Conservation (phyloP, 2,797 vertebrate genomes). For the Parauchenoglanis ngamensis region DNA sequence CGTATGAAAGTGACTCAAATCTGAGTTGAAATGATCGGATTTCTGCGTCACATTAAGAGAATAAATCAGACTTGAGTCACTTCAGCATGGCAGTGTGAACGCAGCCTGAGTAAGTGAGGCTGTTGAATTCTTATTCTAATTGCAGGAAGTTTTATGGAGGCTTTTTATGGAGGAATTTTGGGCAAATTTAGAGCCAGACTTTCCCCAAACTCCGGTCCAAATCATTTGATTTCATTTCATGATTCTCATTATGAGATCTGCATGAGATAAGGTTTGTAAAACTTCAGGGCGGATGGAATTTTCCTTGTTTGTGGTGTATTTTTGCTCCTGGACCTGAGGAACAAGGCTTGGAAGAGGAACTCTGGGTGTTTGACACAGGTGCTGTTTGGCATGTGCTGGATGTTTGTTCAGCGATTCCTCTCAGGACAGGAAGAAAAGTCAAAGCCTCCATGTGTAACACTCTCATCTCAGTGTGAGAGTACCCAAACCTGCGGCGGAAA, state of each 20-base stretch:
- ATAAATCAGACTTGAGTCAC: no score
- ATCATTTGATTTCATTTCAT: background rate
- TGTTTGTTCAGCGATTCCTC: conserved; percentile 9
- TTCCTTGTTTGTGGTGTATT: background rate
- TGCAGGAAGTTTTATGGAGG: background rate
- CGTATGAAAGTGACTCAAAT: no score
- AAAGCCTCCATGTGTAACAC: conserved; percentile 24
- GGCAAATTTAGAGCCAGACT: background rate
- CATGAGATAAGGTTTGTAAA: background rate
- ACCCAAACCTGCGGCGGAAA: conserved; percentile 24
- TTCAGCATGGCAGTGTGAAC: no score
- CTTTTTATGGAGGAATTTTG: background rate
- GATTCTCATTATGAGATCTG: background rate
- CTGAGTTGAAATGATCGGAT: no score
- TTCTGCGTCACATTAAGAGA: no score
- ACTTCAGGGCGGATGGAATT: background rate
- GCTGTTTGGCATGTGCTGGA: conserved; percentile 11
- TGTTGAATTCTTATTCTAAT: background rate
- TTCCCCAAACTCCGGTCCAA: no score
- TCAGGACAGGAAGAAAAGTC: conserved; percentile 23
- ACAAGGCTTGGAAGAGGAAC: background rate
- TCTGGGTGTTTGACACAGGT: background rate
- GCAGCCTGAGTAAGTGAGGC: background rate
- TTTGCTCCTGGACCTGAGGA: conserved; percentile 8
- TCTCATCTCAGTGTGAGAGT: conserved; percentile 13